Conservation (phyloP, 92 coral and sea anemone genomes). For the Diadumene lineata region DNA sequence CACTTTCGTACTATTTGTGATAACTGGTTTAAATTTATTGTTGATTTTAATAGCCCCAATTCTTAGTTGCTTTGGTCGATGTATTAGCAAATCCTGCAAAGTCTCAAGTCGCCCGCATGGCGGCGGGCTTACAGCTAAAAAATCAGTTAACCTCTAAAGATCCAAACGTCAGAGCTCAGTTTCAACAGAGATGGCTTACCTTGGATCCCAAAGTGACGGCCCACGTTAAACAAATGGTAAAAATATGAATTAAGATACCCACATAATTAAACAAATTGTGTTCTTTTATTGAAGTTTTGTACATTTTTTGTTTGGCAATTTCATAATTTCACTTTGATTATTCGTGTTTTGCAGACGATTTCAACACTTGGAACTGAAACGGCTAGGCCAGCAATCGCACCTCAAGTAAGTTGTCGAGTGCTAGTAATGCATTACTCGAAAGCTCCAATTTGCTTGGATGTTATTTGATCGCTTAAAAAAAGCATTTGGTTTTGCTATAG, state of each 20-base stretch:
- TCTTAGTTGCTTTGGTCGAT: slow-evolving; percentile 76
- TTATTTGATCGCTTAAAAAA: too few relatives aligned
- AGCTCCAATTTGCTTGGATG: too few relatives aligned
- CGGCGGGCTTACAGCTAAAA: slow-evolving; percentile 94
- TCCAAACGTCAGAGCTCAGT: slow-evolving; percentile 61
- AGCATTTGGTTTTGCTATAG: too few relatives aligned
- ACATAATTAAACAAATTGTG: not conserved
- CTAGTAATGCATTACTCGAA: not conserved
- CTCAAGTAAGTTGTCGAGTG: slow-evolving; percentile 62
- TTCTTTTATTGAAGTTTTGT: not conserved
- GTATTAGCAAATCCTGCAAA: slow-evolving; percentile 75
- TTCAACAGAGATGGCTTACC: slow-evolving; percentile 88
- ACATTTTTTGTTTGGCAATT: slow-evolving; percentile 5
- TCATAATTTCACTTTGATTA: not conserved
- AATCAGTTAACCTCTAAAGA: slow-evolving; percentile 95
- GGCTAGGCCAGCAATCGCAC: slow-evolving; percentile 90
- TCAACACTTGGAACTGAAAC: slow-evolving; percentile 89
- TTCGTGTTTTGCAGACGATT: slow-evolving; percentile 49
- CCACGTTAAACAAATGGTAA: slow-evolving; percentile 74
- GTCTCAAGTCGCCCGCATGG: slow-evolving; percentile 96
- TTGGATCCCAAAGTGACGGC: slow-evolving; percentile 52
- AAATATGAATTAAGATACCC: not conserved
- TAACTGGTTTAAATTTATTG: not conserved
- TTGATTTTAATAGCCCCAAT: slow-evolving; percentile 74
- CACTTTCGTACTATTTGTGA: slow-evolving; percentile 6